Evolutionary conservation across 2,888 invertebrate genomes (phyloP).

Genomic region (Agrochola lychnidis): DNA sequence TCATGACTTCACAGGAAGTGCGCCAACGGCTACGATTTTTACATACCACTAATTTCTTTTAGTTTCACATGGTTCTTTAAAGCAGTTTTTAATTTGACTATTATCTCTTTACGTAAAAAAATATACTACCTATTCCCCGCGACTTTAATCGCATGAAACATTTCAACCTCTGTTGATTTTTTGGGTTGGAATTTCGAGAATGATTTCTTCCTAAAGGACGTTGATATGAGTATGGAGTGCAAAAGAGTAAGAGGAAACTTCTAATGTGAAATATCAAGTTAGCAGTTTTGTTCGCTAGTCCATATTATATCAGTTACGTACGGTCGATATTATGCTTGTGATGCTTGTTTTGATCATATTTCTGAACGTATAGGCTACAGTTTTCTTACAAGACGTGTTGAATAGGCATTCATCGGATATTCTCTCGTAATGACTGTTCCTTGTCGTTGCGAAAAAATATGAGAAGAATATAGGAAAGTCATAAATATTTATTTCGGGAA

Average conservation of each 20-base stretch:
- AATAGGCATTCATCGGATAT: background rate
- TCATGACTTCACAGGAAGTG: background rate
- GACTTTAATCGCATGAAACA: no score
- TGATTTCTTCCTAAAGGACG: background rate
- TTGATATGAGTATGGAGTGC: conserved; percentile 4
- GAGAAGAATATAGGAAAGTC: background rate
- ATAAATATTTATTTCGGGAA: conserved; percentile 12
- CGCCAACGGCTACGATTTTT: conserved; percentile 22
- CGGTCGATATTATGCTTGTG: background rate
- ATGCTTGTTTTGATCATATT: background rate
- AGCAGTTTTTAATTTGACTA: conserved; percentile 32
- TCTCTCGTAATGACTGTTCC: background rate
- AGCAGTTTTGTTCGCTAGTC: background rate
- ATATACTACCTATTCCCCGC: background rate
- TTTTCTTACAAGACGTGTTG: background rate
- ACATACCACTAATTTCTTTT: conserved; percentile 26
- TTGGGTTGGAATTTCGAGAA: background rate
- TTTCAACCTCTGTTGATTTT: background rate
- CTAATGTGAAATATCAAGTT: no score
- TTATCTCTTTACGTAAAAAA: conserved; percentile 1
- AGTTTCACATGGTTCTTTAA: conserved; percentile 27
- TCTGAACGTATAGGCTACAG: background rate
- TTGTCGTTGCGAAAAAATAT: background rate
- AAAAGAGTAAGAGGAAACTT: conserved; percentile 9
- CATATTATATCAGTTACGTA: conserved; percentile 1